Evolutionary conservation across 2,888 invertebrate species (phyloP).

Genomic region (Drosophila emarginata): DNA sequence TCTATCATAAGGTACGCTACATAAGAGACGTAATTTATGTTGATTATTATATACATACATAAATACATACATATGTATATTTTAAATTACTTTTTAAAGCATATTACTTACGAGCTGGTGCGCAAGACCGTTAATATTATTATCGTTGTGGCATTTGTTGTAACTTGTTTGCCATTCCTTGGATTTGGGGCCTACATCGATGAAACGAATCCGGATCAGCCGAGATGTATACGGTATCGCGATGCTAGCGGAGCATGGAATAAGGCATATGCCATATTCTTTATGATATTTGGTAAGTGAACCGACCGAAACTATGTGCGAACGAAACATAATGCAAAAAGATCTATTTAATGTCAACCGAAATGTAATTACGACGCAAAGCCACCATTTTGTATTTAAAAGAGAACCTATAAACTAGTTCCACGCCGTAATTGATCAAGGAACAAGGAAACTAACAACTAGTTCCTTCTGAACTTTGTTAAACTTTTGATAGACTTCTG

Average conservation of each 20-base stretch:
- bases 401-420: too few species aligned
- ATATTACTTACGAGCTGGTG: slow-evolving; percentile 90
- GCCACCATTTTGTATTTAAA: too few species aligned
- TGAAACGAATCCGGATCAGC: slow-evolving; percentile 72
- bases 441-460: too few species aligned
- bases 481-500: too few species aligned
- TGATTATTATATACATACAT: too few species aligned
- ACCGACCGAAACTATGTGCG: accelerated
- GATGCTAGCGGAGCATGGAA: slow-evolving; percentile 86
- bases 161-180: slow-evolving; percentile 89
- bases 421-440: too few species aligned
- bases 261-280: slow-evolving; percentile 89
- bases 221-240: slow-evolving; percentile 88
- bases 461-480: too few species aligned
- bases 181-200: slow-evolving; percentile 90
- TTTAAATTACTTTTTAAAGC: slow-evolving; percentile 83
- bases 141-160: slow-evolving; percentile 87
- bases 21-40: neutral
- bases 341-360: too few species aligned
- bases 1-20: slow-evolving; percentile 91
- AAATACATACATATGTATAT: too few species aligned
- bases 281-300: slow-evolving; percentile 88
- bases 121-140: slow-evolving; percentile 87
- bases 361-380: too few species aligned
- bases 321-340: neutral